These are phyloP conservation scores for Halcyon leucocephala DNA, from an alignment of 2,797 vertebrate genomes.

Conservation along the genomic window DNA sequence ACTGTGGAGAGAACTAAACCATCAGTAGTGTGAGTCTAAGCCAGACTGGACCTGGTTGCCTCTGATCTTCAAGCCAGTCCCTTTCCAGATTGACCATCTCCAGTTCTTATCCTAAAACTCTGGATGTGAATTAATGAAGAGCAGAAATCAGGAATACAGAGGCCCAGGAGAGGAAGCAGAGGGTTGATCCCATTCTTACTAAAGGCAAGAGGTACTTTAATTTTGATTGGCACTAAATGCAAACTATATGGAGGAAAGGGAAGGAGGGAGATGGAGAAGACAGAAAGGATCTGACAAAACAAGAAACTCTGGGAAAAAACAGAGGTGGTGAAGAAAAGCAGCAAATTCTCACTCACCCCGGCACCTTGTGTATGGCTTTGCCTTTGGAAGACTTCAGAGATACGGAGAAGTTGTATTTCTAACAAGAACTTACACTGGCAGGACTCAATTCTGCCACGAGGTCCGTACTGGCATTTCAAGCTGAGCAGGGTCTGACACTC, in stretches of 20 bases:
- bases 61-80: not conserved
- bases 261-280: not conserved
- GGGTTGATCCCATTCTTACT: no score
- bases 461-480: not conserved
- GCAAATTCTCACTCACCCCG: not conserved
- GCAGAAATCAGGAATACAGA: not conserved
- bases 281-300: not conserved
- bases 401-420: not conserved
- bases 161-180: not conserved
- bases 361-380: not conserved
- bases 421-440: not conserved
- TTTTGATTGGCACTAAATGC: not conserved
- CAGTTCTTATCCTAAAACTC: not conserved
- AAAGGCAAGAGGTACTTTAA: not conserved
- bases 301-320: not conserved
- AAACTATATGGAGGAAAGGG: not conserved
- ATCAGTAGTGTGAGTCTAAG: no score
- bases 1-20: no score
- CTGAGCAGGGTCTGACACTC: not conserved
- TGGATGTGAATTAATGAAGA: not conserved
- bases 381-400: not conserved
- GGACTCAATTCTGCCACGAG: not conserved
- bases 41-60: no score
- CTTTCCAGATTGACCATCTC: not conserved
- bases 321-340: not conserved